phyloP scores from a whole-genome alignment of 2,888 invertebrate species.

The Acanthosepion lycidas region DNA sequence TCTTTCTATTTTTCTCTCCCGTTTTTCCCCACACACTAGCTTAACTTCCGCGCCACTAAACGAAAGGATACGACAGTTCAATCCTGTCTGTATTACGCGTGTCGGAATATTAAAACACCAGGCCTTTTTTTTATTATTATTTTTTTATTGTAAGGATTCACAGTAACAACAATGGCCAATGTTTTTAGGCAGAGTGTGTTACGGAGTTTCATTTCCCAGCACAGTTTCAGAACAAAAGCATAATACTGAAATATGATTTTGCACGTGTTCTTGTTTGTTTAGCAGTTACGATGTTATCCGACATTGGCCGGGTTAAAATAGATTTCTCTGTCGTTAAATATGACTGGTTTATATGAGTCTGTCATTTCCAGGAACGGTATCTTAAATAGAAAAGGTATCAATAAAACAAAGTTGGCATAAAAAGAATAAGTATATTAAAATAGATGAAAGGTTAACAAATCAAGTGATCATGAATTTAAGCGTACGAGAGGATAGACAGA shows the following conservation, averaged over 20 bases:
- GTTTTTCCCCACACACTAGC: background rate
- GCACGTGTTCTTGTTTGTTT: background rate
- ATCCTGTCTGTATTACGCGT: background rate
- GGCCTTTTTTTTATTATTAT: background rate
- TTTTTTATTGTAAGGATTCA: background rate
- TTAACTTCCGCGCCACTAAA: background rate
- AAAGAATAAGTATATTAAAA: background rate
- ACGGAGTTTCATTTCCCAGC: background rate
- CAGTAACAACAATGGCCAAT: background rate
- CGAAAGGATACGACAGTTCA: background rate
- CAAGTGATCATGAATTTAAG: too few species aligned
- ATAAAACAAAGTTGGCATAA: too few species aligned
- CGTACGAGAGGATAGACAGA: background rate
- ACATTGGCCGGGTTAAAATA: background rate
- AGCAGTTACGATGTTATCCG: background rate
- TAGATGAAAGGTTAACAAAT: background rate
- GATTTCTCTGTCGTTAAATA: background rate
- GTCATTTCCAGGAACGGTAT: background rate
- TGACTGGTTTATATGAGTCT: background rate
- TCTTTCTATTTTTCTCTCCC: too few species aligned
- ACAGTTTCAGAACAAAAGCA: background rate
- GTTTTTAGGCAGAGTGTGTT: background rate
- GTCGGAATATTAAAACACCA: background rate
- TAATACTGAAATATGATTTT: background rate
- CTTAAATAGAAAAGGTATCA: background rate